phyloP scores from a whole-genome alignment of 2,888 invertebrate species.

The Hybos culiciformis region DNA sequence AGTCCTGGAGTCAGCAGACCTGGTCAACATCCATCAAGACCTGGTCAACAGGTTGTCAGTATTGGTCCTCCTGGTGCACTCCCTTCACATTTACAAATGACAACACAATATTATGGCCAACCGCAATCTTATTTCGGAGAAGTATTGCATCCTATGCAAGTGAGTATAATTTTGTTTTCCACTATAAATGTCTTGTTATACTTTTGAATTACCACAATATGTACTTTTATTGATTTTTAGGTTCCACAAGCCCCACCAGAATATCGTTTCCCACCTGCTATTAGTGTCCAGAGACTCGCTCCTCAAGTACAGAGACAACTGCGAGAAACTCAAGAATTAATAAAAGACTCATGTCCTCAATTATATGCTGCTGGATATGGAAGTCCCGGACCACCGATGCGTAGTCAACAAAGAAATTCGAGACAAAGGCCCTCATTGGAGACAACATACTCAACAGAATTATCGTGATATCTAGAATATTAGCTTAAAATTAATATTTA shows the following conservation, averaged over 20 bases:
- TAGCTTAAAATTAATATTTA: slow-evolving; percentile 16
- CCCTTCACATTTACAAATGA: slow-evolving; percentile 30
- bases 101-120: slow-evolving; percentile 11
- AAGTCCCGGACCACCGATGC: slow-evolving; percentile 35
- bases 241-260: slow-evolving; percentile 27
- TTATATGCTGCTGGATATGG: slow-evolving; percentile 35
- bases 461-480: slow-evolving; percentile 38
- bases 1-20: slow-evolving; percentile 23
- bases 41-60: slow-evolving; percentile 16
- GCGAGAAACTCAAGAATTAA: slow-evolving; percentile 37
- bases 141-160: slow-evolving; percentile 33
- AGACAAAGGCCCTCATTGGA: slow-evolving; percentile 37
- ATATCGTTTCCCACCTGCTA: slow-evolving; percentile 36
- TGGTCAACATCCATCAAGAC: slow-evolving; percentile 20
- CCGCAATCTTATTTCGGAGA: slow-evolving; percentile 29
- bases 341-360: slow-evolving; percentile 37
- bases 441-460: slow-evolving; percentile 38
- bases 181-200: too few species aligned
- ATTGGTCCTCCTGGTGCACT: slow-evolving; percentile 21
- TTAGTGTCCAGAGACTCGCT: slow-evolving; percentile 36
- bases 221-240: slow-evolving; percentile 14
- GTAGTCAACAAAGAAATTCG: slow-evolving; percentile 32
- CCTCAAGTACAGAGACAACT: slow-evolving; percentile 36
- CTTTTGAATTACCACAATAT: too few species aligned
- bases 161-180: slow-evolving; percentile 13